Base-by-base conservation (phyloP, 2,797 vertebrate species). In the Rhabdophis nuchalis region DNA sequence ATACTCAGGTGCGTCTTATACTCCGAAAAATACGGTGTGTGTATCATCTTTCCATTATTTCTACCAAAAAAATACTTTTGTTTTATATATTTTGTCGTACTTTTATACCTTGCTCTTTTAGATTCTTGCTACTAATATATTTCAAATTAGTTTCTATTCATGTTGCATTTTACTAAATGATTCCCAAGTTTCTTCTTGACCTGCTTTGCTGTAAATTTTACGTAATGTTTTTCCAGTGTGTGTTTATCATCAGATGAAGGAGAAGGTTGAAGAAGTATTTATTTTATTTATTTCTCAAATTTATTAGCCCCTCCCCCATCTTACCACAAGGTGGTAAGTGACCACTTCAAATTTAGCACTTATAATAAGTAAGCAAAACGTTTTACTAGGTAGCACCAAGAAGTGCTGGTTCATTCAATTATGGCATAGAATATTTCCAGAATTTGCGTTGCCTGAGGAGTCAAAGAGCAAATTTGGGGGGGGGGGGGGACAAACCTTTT, bases 291-390 rank as follows among this genome's bases (percentile, higher is more conserved):
- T n/a, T 36, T 32, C 32, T 72, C 64, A 36, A 72, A 18, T 72
- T 2, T 36, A 18, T 32, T 36, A 18, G 1, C 0, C 2, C 12
- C 64, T 5, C 0, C 1, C 12, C n/a, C n/a, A 68, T 68, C 14
- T 68, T 68, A 32, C n/a, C 1, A 32, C 6, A 16, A 32, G 14
- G 64, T 54, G n/a, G n/a, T n/a, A 61, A 29, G 50, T 53, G 29
- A 46, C 29, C 46, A 20, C 50, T 52, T n/a, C 25, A 20, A 52
- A 72, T 4, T n/a, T 18, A 89, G 11, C 13, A 89, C 27, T 2
- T n/a, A 25, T 29, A n/a, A 27, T 46, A 16, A 16, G 36, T 50
- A 32, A 72, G n/a, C 61, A 89, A 53, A 10, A 6, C 0, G 0
- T 89, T 89, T n/a, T 52, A 25, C 5, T 32, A 23, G 14, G 14